Base-by-base conservation (phyloP, 2,888 invertebrate genomes). In the Unio delphinus region DNA sequence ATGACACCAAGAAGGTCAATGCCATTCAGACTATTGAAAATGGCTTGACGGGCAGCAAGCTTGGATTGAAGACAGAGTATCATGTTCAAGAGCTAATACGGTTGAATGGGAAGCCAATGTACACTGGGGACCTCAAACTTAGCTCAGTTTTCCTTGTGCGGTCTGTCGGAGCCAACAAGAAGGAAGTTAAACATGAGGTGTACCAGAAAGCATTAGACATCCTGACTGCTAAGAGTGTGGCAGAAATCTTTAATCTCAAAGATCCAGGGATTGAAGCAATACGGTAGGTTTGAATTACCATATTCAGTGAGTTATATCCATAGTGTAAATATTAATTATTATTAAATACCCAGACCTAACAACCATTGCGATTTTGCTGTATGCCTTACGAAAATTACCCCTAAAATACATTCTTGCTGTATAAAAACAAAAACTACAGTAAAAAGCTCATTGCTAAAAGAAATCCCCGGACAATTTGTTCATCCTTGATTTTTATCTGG, bases 1-100 rank as follows among this genome's bases (percentile, higher is more conserved):
- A 60, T 62, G 81, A 81, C 20, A 68, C 73, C 6, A 66, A 72
- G 45, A 80, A 76, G 64, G 69, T 78, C 23, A 82, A 80, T 65
- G 70, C 78, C 54, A 79, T 82, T 62, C 84, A 83, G 69, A 80
- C 81, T 1, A 75, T 84, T 26, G 81, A 81, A 69, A 84, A 84
- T 69, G 82, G 77, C 20, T 59, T 82, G 26, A 81, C 80, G 15
- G 79, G 79, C 23, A 80, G 81, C 66, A 83, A 83, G 64, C 78
- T 84, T 20, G 76, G 78, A 56, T 67, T 84, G n/a, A 80, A 78
- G 74, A 57, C 59, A 18, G 64, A 64, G 8, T 77, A 69, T 30
- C 72, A 81, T 65, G 70, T 77, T 7, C 82, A 81, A 64, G 83
- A 81, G 54, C 67, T 84, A 26, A 72, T 81, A 56, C 68, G 71